Evolutionary conservation across 2,113 vertebrate species (phyloP).

Genomic region (Recurvirostra avosetta): DNA sequence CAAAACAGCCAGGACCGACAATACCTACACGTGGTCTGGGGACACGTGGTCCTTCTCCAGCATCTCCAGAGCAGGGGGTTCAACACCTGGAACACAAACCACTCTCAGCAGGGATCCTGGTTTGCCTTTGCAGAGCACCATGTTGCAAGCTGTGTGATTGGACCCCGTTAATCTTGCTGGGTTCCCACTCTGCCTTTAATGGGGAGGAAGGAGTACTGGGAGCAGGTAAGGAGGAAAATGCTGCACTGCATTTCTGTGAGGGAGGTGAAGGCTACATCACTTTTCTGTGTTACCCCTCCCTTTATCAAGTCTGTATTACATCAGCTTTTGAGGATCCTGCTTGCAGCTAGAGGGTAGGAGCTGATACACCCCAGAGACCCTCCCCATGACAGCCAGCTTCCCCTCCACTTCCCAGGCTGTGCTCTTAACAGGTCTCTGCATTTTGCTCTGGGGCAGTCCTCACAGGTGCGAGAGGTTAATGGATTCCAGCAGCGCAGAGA

Average conservation of each 20-base stretch:
- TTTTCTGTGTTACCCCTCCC: background rate
- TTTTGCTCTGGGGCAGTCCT: background rate
- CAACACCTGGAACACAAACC: slow-evolving; percentile 60
- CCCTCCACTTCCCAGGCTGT: background rate
- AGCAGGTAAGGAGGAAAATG: background rate
- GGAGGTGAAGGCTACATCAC: background rate
- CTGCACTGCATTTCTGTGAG: background rate
- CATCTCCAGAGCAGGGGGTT: slow-evolving; percentile 56
- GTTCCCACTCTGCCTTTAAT: background rate
- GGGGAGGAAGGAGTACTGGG: background rate
- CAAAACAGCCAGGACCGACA: background rate
- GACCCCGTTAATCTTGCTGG: background rate
- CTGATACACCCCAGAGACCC: background rate
- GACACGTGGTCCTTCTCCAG: slow-evolving; percentile 80
- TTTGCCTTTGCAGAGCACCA: background rate
- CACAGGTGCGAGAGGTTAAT: background rate
- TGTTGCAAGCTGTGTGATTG: background rate
- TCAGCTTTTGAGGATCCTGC: background rate
- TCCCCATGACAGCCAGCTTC: background rate
- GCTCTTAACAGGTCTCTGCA: background rate
- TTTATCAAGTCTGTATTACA: background rate
- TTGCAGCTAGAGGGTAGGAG: background rate
- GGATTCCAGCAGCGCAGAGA: background rate
- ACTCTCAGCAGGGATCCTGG: background rate
- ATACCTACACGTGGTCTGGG: slow-evolving; percentile 75